Evolutionary conservation across 2,113 vertebrate genomes (phyloP).

Genomic region (Zootoca vivipara): DNA sequence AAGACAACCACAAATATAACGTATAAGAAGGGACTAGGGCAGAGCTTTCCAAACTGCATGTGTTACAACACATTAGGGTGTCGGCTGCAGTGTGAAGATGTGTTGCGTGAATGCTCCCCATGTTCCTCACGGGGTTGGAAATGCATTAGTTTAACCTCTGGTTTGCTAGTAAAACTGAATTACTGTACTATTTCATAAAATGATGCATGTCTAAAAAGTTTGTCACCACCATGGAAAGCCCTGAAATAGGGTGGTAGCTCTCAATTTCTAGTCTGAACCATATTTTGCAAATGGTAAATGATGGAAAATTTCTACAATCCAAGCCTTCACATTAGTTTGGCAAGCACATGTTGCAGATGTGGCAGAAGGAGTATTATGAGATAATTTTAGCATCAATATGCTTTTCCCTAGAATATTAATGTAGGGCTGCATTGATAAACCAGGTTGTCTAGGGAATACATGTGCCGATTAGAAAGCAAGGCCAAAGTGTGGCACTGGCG

Average conservation of each 20-base stretch:
- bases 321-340: slow-evolving; percentile 65
- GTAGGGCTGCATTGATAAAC: slow-evolving; percentile 54
- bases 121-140: too few species aligned
- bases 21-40: background rate
- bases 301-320: slow-evolving; percentile 59
- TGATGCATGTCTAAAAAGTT: too few species aligned
- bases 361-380: slow-evolving; percentile 65
- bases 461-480: slow-evolving; percentile 42
- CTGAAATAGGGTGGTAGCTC: background rate
- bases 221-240: too few species aligned
- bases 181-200: too few species aligned
- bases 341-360: slow-evolving; percentile 64
- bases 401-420: slow-evolving; percentile 67
- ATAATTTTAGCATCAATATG: slow-evolving; percentile 72
- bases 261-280: slow-evolving; percentile 13
- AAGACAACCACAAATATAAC: background rate
- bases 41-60: too few species aligned
- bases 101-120: too few species aligned
- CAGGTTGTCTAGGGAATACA: slow-evolving; percentile 47
- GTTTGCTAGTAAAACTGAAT: too few species aligned
- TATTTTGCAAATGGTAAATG: slow-evolving; percentile 52
- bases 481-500: slow-evolving; percentile 39
- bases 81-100: too few species aligned
- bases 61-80: too few species aligned
- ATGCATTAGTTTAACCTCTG: too few species aligned